Conservation (phyloP, 2,888 invertebrate species). For the Tridacna crocea region DNA sequence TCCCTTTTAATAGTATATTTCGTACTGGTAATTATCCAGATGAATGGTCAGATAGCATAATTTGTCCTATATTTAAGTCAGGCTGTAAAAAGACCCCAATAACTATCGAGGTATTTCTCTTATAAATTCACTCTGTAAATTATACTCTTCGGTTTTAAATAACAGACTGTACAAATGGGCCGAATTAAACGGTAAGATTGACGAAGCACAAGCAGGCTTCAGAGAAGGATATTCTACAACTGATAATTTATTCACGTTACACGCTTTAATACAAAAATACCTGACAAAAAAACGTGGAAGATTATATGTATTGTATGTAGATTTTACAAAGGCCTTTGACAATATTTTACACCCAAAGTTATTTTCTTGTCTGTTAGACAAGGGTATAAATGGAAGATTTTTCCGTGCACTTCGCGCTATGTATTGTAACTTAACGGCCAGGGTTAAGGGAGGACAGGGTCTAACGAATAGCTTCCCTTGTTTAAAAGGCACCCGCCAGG, state of each 20-base stretch:
- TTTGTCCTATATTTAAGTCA: too few relatives aligned
- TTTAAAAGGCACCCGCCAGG: not conserved
- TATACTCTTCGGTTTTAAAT: too few relatives aligned
- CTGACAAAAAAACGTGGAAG: not conserved
- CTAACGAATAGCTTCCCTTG: not conserved
- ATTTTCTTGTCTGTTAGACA: not conserved
- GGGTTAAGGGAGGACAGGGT: not conserved
- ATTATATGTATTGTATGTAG: not conserved
- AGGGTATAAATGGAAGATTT: not conserved
- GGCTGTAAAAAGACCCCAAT: too few relatives aligned
- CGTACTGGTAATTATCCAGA: too few relatives aligned
- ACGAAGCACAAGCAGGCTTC: not conserved
- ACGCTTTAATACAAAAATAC: not conserved
- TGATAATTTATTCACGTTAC: not conserved
- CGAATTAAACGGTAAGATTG: too few relatives aligned
- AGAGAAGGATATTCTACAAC: not conserved
- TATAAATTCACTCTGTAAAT: too few relatives aligned
- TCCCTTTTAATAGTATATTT: too few relatives aligned
- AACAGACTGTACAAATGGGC: too few relatives aligned
- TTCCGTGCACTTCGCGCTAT: not conserved
- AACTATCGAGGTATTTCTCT: too few relatives aligned
- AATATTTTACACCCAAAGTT: constrained; percentile 1
- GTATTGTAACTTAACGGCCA: not conserved
- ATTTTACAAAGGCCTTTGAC: constrained; percentile 9
- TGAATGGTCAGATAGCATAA: too few relatives aligned